Evolutionary conservation across 2,797 vertebrate species (phyloP).

Genomic region (Anas georgica): DNA sequence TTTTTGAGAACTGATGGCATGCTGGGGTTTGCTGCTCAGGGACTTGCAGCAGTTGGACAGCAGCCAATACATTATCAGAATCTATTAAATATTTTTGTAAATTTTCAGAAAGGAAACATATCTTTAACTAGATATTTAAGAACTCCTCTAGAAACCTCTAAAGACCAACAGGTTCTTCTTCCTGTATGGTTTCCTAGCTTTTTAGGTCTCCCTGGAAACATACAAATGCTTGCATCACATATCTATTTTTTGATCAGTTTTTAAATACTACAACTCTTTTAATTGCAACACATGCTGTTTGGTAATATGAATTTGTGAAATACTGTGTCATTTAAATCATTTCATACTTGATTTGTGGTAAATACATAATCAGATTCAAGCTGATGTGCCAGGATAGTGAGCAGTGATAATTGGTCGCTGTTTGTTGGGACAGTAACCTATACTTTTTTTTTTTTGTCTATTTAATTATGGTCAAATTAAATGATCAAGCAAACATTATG

Average conservation of each 20-base stretch:
- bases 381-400: too few species aligned
- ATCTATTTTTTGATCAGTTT: background rate
- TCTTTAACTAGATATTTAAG: background rate
- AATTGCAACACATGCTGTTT: background rate
- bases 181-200: background rate
- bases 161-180: slow-evolving; percentile 27
- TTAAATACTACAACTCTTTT: background rate
- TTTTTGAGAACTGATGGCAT: background rate
- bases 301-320: background rate
- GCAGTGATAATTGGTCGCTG: fast-evolving
- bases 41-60: background rate
- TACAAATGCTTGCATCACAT: background rate
- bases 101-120: background rate
- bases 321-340: background rate
- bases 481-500: background rate
- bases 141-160: background rate
- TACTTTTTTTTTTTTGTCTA: fast-evolving
- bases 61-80: background rate
- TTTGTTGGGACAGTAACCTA: background rate
- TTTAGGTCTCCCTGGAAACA: slow-evolving; percentile 32
- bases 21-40: background rate
- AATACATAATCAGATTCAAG: background rate
- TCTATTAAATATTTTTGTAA: background rate
- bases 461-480: background rate
- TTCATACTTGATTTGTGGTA: background rate